A percentile compares a stretch with the other conserved stretches of the same genome.
Conservation (phyloP, 2,113 vertebrate species). For the Calyptommatus sinebrachiatus region DNA sequence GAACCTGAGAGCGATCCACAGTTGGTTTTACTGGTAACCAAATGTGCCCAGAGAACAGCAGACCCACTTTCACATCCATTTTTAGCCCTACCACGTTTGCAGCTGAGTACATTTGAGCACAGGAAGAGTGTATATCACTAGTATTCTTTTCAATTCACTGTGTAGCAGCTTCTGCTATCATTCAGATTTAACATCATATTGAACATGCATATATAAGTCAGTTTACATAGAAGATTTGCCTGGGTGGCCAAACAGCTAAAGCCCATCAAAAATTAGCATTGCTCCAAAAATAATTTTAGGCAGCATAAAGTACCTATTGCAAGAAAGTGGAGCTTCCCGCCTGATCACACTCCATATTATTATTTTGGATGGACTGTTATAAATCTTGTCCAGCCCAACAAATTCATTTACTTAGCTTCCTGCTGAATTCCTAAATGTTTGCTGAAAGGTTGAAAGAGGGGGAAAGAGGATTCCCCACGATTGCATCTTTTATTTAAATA, state of each 20-base stretch:
- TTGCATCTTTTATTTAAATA: constrained; percentile 73
- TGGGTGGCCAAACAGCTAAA: background rate
- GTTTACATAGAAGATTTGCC: too few species aligned
- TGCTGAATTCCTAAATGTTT: constrained; percentile 25
- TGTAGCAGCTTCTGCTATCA: too few species aligned
- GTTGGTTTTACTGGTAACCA: too few species aligned
- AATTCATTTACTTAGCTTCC: background rate
- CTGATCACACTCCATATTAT: constrained; percentile 22
- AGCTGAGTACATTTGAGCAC: too few species aligned
- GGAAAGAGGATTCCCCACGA: constrained; percentile 60
- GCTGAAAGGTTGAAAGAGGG: constrained; percentile 45
- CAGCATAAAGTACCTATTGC: background rate
- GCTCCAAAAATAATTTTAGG: background rate
- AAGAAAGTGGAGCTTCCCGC: constrained; percentile 24
- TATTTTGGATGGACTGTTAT: background rate
- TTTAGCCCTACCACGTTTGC: too few species aligned
- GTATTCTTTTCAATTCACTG: too few species aligned
- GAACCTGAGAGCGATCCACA: too few species aligned
- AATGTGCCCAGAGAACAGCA: too few species aligned
- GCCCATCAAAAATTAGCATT: background rate
- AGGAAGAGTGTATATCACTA: too few species aligned
- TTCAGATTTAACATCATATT: background rate
- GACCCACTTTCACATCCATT: too few species aligned
- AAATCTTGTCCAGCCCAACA: background rate
- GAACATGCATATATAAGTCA: background rate